Base-by-base conservation (phyloP, 2,797 vertebrate genomes). In the Streptopelia turtur region DNA sequence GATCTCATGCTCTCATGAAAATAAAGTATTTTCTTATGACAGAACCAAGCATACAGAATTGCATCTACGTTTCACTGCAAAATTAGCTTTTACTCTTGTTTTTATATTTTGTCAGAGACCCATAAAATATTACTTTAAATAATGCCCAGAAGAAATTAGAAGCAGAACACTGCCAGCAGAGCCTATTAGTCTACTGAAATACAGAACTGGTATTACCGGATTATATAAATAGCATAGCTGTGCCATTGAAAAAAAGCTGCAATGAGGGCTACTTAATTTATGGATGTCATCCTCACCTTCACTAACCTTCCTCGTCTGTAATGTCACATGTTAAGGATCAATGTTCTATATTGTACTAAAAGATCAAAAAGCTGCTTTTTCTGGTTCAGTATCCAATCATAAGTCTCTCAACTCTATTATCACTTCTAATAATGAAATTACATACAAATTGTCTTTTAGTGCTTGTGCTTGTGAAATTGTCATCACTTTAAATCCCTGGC, bases 391-490 rank as follows among this genome's bases (percentile, higher is more conserved):
- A 77, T 84, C 33, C 81, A 77, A 33, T 33, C 3, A 0, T 80
- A 90, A 90, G 77, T 93, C 60, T 95, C 71, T 91, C 66, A 82
- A 76, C 70, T 88, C 83, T 86, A 74, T 91, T 94, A 96, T 84
- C 27, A 4, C 68, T 89, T 85, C 72, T 95, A 95, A 89, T 94
- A 95, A 94, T 77, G 83, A 92, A 94, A 92, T 96, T 90, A 89
- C 63, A 74, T 24, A 79, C 39, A 94, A 94, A 94, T 87, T 95
- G 74, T 93, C 81, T 93, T 91, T 92, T 74, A 84, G 77, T 64
- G 64, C 45, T 93, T 79, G 31, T 87, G 53, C 28, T 82, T 68
- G 77, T 84, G 89, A 76, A 95, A 96, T 82, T 88, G 43, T 89
- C 89, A 88, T 79, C 70, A 76, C 80, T 91, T 78, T 56, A 90